phyloP scores from a whole-genome alignment of 2,113 vertebrate species.

The Arenaria interpres region DNA sequence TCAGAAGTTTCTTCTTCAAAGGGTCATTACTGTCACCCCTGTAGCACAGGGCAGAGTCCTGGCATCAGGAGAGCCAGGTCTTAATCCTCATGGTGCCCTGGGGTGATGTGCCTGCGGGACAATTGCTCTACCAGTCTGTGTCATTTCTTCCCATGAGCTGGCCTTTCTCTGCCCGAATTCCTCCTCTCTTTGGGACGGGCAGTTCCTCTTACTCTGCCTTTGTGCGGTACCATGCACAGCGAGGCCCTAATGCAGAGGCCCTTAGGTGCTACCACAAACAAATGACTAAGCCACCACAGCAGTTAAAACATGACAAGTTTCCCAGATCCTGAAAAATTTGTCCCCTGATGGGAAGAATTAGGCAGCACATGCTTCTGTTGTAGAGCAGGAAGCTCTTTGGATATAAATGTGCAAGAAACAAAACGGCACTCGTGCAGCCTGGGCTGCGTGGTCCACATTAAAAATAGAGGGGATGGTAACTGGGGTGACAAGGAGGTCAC shows the following conservation, averaged over 20 bases:
- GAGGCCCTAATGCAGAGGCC: background rate
- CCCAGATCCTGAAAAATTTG: background rate
- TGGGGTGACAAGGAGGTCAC: background rate
- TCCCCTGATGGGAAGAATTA: background rate
- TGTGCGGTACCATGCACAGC: background rate
- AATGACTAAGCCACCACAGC: background rate
- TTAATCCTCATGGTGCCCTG: accelerated
- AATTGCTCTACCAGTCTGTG: background rate
- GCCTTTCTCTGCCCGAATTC: background rate
- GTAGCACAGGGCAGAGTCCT: background rate
- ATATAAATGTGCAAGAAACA: background rate
- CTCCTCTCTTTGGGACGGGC: background rate
- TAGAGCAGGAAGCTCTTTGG: background rate
- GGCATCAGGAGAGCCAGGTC: background rate
- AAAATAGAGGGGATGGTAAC: background rate
- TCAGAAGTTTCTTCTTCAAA: background rate
- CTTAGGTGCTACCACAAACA: background rate
- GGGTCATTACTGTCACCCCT: accelerated
- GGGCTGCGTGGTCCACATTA: background rate
- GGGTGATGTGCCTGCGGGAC: accelerated
- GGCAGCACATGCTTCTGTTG: background rate
- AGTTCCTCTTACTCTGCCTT: background rate
- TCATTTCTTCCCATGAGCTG: background rate
- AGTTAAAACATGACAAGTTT: background rate
- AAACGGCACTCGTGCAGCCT: background rate